Evolutionary conservation across 1,140 invertebrate species (phyloP), one percentile per base, ranked within the genome.

Genomic region (Drosophila auraria): DNA sequence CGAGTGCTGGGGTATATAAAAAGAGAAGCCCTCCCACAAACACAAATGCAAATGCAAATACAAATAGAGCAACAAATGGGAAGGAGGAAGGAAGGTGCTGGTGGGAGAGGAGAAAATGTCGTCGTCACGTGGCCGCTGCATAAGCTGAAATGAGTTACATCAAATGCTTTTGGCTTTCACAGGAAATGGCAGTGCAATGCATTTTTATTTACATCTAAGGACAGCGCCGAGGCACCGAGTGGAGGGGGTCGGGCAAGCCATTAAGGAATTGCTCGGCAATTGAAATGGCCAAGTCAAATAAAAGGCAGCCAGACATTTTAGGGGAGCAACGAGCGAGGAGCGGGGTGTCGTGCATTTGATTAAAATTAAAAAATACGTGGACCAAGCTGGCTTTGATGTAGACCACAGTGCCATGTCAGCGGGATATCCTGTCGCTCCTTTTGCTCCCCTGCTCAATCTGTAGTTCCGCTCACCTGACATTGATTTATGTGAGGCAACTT

Each of bases 251-350:
- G 47, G 53, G 59, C 64, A 82, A 84, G 79, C 86, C 86, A 91
- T 90, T 91, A 89, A 89, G 86, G 78, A 82, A 89, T 90, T 89
- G 86, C 86, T 91, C 61, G 78, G 82, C 87, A 86, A 89, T 90
- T 86, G 74, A 87, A 89, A 89, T 83, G 59, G 72, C 68, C 77
- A 79, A 63, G 60, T 68, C 79, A 86, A 83, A 83, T 75, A 75
- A 64, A 50, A 38, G 44, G 44, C 17, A 42, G 36, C 65, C 60
- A 68, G 65, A 49, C 66, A 68, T 66, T 69, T 42, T 15, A n/a
- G 44, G 0, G 44, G 27, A 17, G 25, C 25, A 27, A 11, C 33
- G 33, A 36, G 33, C 33, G 33, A 3, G 33, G 33, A 9, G 42
- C 8, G 62, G 42, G 56, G 62, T 71, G 70, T 76, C 65, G 73